Conservation (phyloP, 2,888 invertebrate genomes). For the Encarsia formosa region DNA sequence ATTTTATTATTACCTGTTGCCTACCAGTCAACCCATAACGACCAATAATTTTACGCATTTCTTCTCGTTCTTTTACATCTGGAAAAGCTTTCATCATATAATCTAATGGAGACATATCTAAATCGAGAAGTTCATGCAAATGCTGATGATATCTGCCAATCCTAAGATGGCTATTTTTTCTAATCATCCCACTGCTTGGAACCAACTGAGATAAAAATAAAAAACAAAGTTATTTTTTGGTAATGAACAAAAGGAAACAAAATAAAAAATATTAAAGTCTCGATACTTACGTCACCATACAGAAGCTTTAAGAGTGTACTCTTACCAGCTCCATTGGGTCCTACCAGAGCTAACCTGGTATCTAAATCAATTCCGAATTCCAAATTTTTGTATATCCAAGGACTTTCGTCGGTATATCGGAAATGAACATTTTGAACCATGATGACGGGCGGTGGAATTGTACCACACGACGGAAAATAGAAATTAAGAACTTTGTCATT, state of each 20-base stretch:
- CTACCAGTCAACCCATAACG: slow-evolving; percentile 95
- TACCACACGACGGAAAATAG: slow-evolving; percentile 90
- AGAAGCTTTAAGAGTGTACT: slow-evolving; percentile 94
- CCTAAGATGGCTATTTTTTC: slow-evolving; percentile 95
- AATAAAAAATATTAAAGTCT: not conserved
- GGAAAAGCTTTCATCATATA: slow-evolving; percentile 98
- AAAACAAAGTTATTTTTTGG: not conserved
- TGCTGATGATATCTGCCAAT: slow-evolving; percentile 99
- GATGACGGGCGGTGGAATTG: slow-evolving; percentile 96
- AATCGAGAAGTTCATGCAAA: slow-evolving; percentile 90
- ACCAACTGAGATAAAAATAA: slow-evolving; percentile 71
- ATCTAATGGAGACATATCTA: slow-evolving; percentile 91
- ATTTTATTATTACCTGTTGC: slow-evolving; percentile 78
- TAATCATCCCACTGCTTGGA: slow-evolving; percentile 93
- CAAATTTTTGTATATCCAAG: slow-evolving; percentile 92
- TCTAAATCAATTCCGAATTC: slow-evolving; percentile 99
- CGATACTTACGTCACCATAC: slow-evolving; percentile 76
- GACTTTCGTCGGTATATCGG: slow-evolving; percentile 79
- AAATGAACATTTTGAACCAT: slow-evolving; percentile 98
- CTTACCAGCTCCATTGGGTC: slow-evolving; percentile 98
- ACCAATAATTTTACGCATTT: slow-evolving; percentile 98
- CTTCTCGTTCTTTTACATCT: slow-evolving; percentile 94
- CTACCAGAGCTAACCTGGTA: slow-evolving; percentile 89
- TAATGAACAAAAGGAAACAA: slow-evolving; percentile 2
- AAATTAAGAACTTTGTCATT: slow-evolving; percentile 90